Percentiles rank a stretch among this genome's conserved stretches.
Conservation (phyloP, 2,113 vertebrate genomes). For the Jaculus jaculus region DNA sequence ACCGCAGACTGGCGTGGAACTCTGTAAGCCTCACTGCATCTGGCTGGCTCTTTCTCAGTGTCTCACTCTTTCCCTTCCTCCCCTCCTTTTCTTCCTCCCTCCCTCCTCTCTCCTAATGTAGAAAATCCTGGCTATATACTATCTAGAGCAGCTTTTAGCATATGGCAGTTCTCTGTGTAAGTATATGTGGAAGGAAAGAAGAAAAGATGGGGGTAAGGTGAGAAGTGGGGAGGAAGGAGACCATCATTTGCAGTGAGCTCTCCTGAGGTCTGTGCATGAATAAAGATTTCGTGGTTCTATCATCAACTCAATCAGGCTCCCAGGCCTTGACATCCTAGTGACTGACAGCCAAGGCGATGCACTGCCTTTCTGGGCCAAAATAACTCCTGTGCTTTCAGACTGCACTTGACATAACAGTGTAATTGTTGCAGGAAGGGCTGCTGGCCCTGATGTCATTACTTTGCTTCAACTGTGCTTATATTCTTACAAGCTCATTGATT, state of each 20-base stretch:
- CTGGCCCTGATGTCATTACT: background rate
- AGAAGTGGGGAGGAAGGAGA: background rate
- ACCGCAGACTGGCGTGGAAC: background rate
- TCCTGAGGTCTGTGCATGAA: background rate
- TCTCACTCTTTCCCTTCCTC: background rate
- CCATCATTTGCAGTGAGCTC: background rate
- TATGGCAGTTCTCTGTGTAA: background rate
- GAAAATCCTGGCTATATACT: background rate
- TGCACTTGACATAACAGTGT: conserved; percentile 13
- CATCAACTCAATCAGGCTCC: background rate
- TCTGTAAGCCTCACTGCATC: background rate
- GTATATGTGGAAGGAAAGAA: background rate
- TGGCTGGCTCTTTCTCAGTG: background rate
- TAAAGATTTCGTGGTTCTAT: background rate
- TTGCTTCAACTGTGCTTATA: conserved; percentile 13
- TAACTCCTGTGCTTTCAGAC: conserved; percentile 6
- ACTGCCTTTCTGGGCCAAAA: conserved; percentile 57
- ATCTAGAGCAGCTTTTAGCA: background rate
- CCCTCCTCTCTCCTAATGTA: too few species aligned
- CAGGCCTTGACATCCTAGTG: background rate
- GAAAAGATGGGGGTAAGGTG: background rate
- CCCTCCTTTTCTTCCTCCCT: background rate
- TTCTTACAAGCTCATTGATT: conserved; percentile 55
- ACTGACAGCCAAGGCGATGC: conserved; percentile 14
- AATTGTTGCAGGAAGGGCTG: background rate